Evolutionary conservation across 2,113 vertebrate genomes (phyloP).

Genomic region (Apteryx owenii): DNA sequence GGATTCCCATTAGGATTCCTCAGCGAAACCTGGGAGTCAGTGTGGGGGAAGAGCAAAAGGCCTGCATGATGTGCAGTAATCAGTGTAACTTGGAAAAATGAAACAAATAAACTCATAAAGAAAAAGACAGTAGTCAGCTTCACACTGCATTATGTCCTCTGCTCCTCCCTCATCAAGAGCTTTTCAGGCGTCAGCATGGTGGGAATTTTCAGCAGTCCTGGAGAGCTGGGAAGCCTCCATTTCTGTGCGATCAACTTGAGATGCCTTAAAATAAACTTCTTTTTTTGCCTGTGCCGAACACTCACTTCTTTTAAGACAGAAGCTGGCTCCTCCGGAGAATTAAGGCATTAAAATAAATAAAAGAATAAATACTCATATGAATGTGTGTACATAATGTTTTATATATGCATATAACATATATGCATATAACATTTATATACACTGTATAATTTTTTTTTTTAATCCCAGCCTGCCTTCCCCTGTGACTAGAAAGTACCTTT

Average conservation of each 20-base stretch:
- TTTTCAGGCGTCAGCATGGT: background rate
- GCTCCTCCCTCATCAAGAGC: background rate
- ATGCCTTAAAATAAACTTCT: background rate
- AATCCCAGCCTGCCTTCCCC: background rate
- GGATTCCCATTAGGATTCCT: background rate
- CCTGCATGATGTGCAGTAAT: background rate
- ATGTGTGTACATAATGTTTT: background rate
- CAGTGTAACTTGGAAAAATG: background rate
- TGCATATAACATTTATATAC: background rate
- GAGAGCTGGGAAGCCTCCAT: fast-evolving
- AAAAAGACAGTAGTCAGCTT: background rate
- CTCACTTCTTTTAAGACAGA: background rate
- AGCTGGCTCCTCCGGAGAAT: background rate
- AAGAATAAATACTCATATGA: background rate
- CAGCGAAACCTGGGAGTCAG: background rate
- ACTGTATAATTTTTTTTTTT: background rate
- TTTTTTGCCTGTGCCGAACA: background rate
- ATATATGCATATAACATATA: background rate
- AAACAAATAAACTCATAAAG: background rate
- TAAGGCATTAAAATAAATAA: background rate
- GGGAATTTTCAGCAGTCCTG: background rate
- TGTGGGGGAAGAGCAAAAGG: background rate
- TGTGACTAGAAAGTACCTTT: background rate
- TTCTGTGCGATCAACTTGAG: background rate
- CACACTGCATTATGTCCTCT: background rate